These are phyloP conservation scores for Craniophora ligustri DNA, from an alignment of 2,888 invertebrate genomes.

Conservation along the genomic window DNA sequence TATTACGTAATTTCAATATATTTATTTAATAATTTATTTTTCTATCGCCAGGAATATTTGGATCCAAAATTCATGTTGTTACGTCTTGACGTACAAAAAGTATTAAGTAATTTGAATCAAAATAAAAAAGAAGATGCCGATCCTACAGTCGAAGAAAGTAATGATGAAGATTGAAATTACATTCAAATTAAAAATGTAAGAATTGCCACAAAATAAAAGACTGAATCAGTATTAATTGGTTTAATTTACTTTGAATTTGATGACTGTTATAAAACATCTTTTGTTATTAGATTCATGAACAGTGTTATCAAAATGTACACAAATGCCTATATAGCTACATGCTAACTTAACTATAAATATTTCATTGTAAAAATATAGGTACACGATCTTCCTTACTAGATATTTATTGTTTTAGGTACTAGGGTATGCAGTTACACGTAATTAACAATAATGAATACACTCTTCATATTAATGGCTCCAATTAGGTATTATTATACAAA, in stretches of 20 bases:
- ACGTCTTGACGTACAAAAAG: constrained; percentile 82
- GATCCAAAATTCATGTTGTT: constrained; percentile 86
- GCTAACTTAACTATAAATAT: constrained; percentile 77
- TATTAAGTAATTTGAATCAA: constrained; percentile 77
- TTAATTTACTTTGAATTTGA: constrained; percentile 79
- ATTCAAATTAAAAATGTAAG: constrained; percentile 15
- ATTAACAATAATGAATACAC: constrained; percentile 59
- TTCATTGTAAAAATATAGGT: constrained; percentile 85
- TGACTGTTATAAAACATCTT: constrained; percentile 78
- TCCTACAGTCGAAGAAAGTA: constrained; percentile 41
- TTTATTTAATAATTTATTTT: neutral
- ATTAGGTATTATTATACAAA: constrained; percentile 42
- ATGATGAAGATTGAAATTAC: constrained; percentile 47
- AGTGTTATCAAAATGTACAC: constrained; percentile 84
- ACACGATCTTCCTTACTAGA: constrained; percentile 70
- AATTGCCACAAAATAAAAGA: constrained; percentile 72
- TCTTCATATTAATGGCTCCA: constrained; percentile 62
- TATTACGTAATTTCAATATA: no score
- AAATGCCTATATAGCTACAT: constrained; percentile 74
- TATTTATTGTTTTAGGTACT: constrained; percentile 65
- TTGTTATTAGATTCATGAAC: constrained; percentile 67
- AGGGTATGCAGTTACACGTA: constrained; percentile 64
- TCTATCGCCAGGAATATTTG: constrained; percentile 78
- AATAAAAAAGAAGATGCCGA: constrained; percentile 64
- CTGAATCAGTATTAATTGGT: constrained; percentile 78